Percentiles rank a stretch among this genome's conserved stretches.
These are phyloP conservation scores for Epinephelus lanceolatus DNA, from an alignment of 2,113 vertebrate genomes.

Conservation along the genomic window DNA sequence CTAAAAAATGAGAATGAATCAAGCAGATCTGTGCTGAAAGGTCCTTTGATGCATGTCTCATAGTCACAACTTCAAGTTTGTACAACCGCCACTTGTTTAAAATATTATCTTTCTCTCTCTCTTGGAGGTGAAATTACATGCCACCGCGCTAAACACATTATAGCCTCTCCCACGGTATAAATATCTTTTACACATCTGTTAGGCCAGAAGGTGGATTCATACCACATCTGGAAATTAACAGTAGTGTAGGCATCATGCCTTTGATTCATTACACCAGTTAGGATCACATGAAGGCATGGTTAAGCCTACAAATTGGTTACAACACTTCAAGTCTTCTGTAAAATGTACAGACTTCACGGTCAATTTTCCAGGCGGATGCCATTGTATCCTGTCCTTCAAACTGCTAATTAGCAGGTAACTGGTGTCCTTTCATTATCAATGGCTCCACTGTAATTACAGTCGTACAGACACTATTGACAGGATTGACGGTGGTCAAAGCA, in stretches of 20 bases:
- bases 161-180: slow-evolving; percentile 36
- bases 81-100: background rate
- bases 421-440: slow-evolving; percentile 34
- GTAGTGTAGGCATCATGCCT: slow-evolving; percentile 2
- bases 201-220: slow-evolving; percentile 70
- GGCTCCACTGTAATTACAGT: background rate
- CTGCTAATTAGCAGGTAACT: slow-evolving; percentile 39
- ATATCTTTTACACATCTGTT: slow-evolving; percentile 71
- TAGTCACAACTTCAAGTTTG: background rate
- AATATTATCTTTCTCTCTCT: slow-evolving; percentile 32
- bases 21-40: slow-evolving; percentile 1
- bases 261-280: slow-evolving; percentile 31
- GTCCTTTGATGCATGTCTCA: background rate
- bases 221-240: slow-evolving; percentile 58
- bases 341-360: slow-evolving; percentile 29
- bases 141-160: slow-evolving; percentile 63
- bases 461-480: slow-evolving; percentile 12
- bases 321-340: background rate
- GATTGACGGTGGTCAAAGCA: background rate
- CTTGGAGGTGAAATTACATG: slow-evolving; percentile 62
- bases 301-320: background rate
- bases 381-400: slow-evolving; percentile 16
- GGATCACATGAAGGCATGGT: slow-evolving; percentile 14
- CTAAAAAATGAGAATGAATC: background rate
- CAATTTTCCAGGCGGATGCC: background rate